phyloP scores from a whole-genome alignment of 2,113 vertebrate species.

The Paramormyrops kingsleyae region DNA sequence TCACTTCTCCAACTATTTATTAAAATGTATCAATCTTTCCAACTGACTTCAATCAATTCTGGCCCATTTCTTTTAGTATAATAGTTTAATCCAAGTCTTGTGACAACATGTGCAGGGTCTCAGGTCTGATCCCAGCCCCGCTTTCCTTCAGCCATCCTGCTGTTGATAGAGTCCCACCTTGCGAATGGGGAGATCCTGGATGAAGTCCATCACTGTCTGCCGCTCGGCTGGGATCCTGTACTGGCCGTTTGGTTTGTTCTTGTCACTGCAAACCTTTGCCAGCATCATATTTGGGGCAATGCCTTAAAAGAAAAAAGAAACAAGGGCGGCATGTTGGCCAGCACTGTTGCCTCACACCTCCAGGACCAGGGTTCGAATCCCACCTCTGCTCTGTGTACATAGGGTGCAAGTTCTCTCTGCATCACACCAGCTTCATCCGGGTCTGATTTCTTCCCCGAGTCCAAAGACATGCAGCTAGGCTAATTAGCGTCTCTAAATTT shows the following conservation, averaged over 20 bases:
- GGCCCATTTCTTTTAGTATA: background rate
- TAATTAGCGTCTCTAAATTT: background rate
- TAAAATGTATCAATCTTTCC: background rate
- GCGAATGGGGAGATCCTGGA: slow-evolving; percentile 82
- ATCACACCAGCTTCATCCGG: background rate
- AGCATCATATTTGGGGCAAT: slow-evolving; percentile 94
- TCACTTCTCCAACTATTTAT: background rate
- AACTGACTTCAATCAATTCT: background rate
- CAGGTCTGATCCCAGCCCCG: background rate
- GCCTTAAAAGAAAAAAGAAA: slow-evolving; percentile 59
- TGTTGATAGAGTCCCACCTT: slow-evolving; percentile 69
- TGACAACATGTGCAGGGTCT: background rate
- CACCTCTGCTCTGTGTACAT: background rate
- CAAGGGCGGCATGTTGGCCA: background rate
- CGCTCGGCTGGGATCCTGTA: slow-evolving; percentile 69
- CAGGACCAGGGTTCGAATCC: background rate
- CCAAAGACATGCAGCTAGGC: background rate
- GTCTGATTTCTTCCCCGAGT: background rate
- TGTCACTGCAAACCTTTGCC: slow-evolving; percentile 94
- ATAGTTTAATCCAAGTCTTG: background rate
- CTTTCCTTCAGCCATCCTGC: background rate
- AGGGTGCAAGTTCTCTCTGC: background rate
- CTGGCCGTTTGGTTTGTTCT: slow-evolving; percentile 94
- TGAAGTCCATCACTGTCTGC: slow-evolving; percentile 78
- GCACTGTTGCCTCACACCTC: background rate